Percentiles rank a stretch among this genome's conserved stretches.
phyloP scores from a whole-genome alignment of 1,140 invertebrate species.

The Drosophila serrata region DNA sequence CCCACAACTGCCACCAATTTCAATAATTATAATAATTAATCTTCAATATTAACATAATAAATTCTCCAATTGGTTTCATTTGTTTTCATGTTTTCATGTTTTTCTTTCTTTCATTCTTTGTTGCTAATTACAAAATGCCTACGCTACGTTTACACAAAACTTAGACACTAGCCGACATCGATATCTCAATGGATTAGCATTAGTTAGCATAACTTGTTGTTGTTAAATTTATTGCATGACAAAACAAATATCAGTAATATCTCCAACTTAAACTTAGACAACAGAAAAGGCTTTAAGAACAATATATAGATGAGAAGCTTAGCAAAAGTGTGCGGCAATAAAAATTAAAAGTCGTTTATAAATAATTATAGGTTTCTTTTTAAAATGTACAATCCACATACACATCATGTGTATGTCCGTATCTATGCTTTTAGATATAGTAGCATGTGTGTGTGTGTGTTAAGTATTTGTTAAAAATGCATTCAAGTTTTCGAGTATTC shows the following conservation, averaged over 20 bases:
- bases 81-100: conserved; percentile 29
- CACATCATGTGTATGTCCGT: conserved; percentile 14
- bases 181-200: conserved; percentile 67
- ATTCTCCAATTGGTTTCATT: conserved; percentile 70
- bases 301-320: conserved; percentile 57
- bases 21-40: conserved; percentile 43
- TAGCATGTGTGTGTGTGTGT: conserved; percentile 40
- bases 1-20: conserved; percentile 29
- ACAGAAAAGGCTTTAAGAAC: conserved; percentile 65
- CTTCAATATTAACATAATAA: conserved; percentile 70
- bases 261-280: conserved; percentile 81
- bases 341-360: conserved; percentile 44
- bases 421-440: conserved; percentile 32
- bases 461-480: conserved; percentile 77
- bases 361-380: conserved; percentile 38
- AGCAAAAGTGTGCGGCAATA: conserved; percentile 70
- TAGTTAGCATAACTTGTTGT: conserved; percentile 57
- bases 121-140: conserved; percentile 82
- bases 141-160: conserved; percentile 80
- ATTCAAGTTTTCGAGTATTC: conserved; percentile 79
- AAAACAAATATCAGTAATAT: conserved; percentile 74
- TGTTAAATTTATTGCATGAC: conserved; percentile 61
- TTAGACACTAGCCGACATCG: conserved; percentile 71
- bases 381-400: conserved; percentile 53
- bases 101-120: conserved; percentile 22